Evolutionary conservation across 2,888 invertebrate species (phyloP).

Genomic region (Chrysodeixis includens): DNA sequence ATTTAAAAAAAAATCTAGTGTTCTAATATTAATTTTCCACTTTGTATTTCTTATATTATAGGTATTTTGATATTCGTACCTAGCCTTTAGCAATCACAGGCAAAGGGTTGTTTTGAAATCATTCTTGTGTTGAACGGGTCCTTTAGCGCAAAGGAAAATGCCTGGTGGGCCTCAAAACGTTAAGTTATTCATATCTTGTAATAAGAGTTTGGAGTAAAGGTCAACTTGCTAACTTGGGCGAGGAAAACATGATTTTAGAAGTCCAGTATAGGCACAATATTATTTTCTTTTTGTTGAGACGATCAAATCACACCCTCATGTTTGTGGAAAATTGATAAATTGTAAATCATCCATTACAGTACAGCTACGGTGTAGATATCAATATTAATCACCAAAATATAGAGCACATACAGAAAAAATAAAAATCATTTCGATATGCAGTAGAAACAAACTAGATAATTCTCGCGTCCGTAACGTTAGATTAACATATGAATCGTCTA

Average conservation of each 20-base stretch:
- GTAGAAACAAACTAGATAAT: too few relatives aligned
- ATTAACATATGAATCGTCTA: background rate
- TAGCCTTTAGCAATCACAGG: background rate
- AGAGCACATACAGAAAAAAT: too few relatives aligned
- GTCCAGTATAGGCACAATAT: background rate
- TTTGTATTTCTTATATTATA: background rate
- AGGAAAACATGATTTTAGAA: background rate
- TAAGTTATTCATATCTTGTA: conserved; percentile 6
- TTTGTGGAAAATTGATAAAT: too few relatives aligned
- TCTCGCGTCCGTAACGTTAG: background rate
- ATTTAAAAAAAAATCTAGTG: background rate
- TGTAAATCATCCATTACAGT: too few relatives aligned
- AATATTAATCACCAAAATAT: too few relatives aligned
- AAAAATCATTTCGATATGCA: too few relatives aligned
- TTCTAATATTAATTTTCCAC: background rate
- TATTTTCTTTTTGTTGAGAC: background rate
- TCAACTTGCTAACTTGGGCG: background rate
- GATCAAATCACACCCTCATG: too few relatives aligned
- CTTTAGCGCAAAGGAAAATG: conserved; percentile 1
- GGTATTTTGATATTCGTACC: background rate
- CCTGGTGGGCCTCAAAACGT: background rate
- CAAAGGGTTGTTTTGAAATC: conserved; percentile 4
- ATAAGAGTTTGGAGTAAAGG: background rate
- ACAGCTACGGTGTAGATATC: too few relatives aligned
- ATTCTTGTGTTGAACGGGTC: background rate